Conservation (phyloP, 2,113 vertebrate genomes). For the Addax nasomaculatus region DNA sequence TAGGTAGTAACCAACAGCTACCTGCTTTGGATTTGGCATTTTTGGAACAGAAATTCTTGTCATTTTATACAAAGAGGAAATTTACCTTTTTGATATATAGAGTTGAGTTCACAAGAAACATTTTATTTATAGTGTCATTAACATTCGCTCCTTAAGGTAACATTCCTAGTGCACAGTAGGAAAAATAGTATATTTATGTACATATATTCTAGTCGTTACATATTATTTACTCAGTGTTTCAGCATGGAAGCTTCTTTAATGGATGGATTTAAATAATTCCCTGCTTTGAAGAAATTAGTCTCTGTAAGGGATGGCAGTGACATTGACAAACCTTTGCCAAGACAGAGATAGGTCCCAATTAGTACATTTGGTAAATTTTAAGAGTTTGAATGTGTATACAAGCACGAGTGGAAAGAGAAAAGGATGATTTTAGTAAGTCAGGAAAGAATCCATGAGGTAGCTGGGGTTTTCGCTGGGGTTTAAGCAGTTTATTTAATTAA, state of each 20-base stretch:
- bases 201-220: not conserved
- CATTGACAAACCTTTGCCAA: not conserved
- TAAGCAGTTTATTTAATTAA: constrained; percentile 11
- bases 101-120: constrained; percentile 20
- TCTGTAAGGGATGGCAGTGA: not conserved
- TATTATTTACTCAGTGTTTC: constrained; percentile 6
- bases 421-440: constrained; percentile 24
- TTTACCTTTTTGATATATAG: not conserved
- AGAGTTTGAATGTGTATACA: constrained; percentile 23
- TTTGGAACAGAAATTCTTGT: constrained; percentile 14
- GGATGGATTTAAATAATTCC: constrained; percentile 31
- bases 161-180: not conserved
- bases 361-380: not conserved
- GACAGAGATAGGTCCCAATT: constrained; percentile 4
- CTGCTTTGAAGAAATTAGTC: constrained; percentile 8
- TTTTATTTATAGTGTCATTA: constrained; percentile 33
- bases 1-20: not conserved
- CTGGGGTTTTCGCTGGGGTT: constrained; percentile 5
- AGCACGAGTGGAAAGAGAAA: constrained; percentile 9
- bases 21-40: constrained; percentile 1
- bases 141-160: constrained; percentile 27
- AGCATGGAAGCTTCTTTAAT: constrained; percentile 4
- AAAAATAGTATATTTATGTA: not conserved
- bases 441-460: not conserved
- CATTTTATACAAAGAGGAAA: constrained; percentile 20